A percentile compares a stretch with the other conserved stretches of the same genome.
Conservation (phyloP, 2,113 vertebrate species). For the Bungarus multicinctus region DNA sequence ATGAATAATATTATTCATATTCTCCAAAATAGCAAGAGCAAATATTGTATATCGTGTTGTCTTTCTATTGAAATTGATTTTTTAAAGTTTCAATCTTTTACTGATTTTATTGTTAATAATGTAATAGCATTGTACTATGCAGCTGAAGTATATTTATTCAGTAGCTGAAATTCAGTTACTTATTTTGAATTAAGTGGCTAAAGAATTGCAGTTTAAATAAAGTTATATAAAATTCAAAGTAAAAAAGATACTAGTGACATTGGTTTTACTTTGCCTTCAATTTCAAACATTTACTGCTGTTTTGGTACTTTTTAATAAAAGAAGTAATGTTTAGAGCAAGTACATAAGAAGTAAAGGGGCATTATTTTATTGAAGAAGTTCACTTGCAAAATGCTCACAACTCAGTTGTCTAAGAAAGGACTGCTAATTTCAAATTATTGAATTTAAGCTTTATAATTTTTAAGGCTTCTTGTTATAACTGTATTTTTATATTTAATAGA, state of each 20-base stretch:
- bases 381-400: neutral
- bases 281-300: neutral
- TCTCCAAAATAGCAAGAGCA: neutral
- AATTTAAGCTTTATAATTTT: neutral
- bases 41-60: neutral
- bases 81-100: neutral
- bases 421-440: neutral
- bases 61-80: neutral
- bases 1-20: neutral
- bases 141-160: neutral
- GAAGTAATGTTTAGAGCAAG: neutral
- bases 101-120: neutral
- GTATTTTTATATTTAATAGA: slow-evolving; percentile 70
- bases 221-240: neutral
- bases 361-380: neutral
- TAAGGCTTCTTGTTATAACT: slow-evolving; percentile 1
- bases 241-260: neutral
- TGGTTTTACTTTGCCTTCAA: neutral
- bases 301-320: neutral
- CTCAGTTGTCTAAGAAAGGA: neutral
- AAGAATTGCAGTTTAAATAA: neutral
- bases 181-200: neutral
- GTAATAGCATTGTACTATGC: neutral
- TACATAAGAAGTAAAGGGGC: neutral
- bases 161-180: neutral